Evolutionary conservation across 2,888 invertebrate genomes (phyloP).

Genomic region (Cheilosia variabilis): DNA sequence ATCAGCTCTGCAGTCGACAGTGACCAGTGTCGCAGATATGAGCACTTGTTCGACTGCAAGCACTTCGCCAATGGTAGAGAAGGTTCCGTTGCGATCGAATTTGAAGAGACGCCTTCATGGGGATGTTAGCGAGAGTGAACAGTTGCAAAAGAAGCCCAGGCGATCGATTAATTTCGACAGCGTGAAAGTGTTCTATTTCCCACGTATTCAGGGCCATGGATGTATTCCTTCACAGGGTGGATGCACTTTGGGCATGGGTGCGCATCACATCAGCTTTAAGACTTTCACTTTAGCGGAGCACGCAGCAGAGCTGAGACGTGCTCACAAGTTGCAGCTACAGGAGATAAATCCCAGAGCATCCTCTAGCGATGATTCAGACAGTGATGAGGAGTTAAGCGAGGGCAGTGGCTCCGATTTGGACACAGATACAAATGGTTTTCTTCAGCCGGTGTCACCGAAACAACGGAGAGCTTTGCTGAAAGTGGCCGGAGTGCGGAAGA

Average conservation of each 20-base stretch:
- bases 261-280: constrained; percentile 87
- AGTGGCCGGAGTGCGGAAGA: constrained; percentile 96
- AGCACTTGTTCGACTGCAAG: constrained; percentile 60
- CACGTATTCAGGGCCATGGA: constrained; percentile 94
- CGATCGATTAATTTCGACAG: constrained; percentile 94
- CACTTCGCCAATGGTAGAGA: constrained; percentile 48
- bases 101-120: constrained; percentile 86
- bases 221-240: constrained; percentile 96
- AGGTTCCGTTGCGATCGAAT: constrained; percentile 85
- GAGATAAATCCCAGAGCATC: constrained; percentile 82
- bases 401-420: constrained; percentile 93
- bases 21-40: constrained; percentile 68
- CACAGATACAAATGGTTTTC: constrained; percentile 94
- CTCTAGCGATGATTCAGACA: constrained; percentile 93
- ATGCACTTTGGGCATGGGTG: constrained; percentile 96
- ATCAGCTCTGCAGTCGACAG: constrained; percentile 78
- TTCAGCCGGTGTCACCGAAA: constrained; percentile 96
- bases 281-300: constrained; percentile 94
- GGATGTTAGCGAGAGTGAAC: constrained; percentile 82
- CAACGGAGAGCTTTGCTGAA: constrained; percentile 94
- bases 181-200: constrained; percentile 98
- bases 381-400: constrained; percentile 92
- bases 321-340: constrained; percentile 92
- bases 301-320: constrained; percentile 93
- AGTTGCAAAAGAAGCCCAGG: constrained; percentile 86